Evolutionary conservation across 2,888 invertebrate species (phyloP), one percentile per base, ranked within the genome.

Genomic region (Drosophila falleni): DNA sequence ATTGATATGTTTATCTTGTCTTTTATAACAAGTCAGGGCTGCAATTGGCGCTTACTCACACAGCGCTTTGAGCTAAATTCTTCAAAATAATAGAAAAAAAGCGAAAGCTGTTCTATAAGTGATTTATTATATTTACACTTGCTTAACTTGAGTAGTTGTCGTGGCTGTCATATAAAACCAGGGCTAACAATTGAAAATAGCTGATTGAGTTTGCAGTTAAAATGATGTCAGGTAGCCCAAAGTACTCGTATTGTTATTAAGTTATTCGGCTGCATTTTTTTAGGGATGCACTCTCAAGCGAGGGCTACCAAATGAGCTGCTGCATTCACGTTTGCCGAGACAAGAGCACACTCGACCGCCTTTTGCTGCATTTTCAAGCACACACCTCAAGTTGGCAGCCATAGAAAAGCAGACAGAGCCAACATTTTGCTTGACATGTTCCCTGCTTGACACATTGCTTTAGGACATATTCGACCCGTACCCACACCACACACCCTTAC

Each of bases 361-460:
- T 65, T 74, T 44, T 33, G 60, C 19, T 61, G 60, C 59, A 23
- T n/a, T 53, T 26, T 59, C 15, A 50, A 69, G 55, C 51, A 55
- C 51, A 55, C 46, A 31, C 26, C 56, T 76, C 31, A 41, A 42
- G 46, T 37, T 55, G 39, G 31, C 66, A 42, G 39, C 9, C 42
- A 49, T 16, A n/a, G 23, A 31, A 23, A 50, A 19, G 51, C 26
- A 50, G 15, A 10, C 23, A 35, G 42, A 8, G 37, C 26, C 29
- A 53, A 6, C 41, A 51, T 29, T 33, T 46, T 44, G 44, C 31
- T 71, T 60, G 54, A 35, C 67, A 60, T 73, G 53, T 9, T 51
- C 6, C 47, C 50, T 29, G 66, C 66, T 81, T 81, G 87, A 87
- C 87, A 87, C 78, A 84, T 71, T 82, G 82, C 82, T 66, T 26